phyloP scores from a whole-genome alignment of 2,797 vertebrate genomes.

The Enteromius viviparus region DNA sequence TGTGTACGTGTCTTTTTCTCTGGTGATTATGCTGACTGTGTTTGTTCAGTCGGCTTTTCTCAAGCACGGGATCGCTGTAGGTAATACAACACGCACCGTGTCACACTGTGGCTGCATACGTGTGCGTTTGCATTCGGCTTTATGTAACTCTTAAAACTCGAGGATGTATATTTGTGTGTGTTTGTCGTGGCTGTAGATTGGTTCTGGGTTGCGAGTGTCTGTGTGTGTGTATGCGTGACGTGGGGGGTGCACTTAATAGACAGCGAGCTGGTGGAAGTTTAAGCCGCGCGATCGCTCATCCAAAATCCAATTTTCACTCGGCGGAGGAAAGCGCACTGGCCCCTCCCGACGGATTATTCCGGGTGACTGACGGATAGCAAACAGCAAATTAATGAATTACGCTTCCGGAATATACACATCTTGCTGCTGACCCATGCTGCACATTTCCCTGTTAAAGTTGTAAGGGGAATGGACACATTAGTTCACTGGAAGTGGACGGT shows the following conservation, averaged over 20 bases:
- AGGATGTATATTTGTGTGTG: constrained; percentile 52
- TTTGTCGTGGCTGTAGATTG: constrained; percentile 33
- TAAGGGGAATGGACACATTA: constrained; percentile 15
- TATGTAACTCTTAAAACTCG: constrained; percentile 37
- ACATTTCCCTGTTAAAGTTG: constrained; percentile 31
- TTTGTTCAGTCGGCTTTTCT: constrained; percentile 51
- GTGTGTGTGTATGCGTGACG: constrained; percentile 44
- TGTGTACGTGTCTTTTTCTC: constrained; percentile 44
- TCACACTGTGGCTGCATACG: constrained; percentile 28
- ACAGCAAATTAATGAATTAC: constrained; percentile 80
- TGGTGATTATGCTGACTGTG: constrained; percentile 46
- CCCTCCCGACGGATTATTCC: constrained; percentile 78
- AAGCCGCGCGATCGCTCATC: constrained; percentile 77
- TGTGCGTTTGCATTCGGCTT: constrained; percentile 37
- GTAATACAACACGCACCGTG: constrained; percentile 29
- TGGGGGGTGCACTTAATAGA: constrained; percentile 60
- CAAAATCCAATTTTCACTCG: constrained; percentile 78
- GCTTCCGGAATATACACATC: constrained; percentile 73
- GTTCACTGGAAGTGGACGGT: constrained; percentile 7
- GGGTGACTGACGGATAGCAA: constrained; percentile 76
- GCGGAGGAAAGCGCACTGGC: constrained; percentile 74
- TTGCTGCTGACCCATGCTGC: constrained; percentile 60
- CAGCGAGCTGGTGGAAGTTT: constrained; percentile 64
- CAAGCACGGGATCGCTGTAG: constrained; percentile 40
- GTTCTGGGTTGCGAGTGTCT: constrained; percentile 45